Conservation (phyloP, 2,888 invertebrate genomes). For the Ecdyonurus torrentis region DNA sequence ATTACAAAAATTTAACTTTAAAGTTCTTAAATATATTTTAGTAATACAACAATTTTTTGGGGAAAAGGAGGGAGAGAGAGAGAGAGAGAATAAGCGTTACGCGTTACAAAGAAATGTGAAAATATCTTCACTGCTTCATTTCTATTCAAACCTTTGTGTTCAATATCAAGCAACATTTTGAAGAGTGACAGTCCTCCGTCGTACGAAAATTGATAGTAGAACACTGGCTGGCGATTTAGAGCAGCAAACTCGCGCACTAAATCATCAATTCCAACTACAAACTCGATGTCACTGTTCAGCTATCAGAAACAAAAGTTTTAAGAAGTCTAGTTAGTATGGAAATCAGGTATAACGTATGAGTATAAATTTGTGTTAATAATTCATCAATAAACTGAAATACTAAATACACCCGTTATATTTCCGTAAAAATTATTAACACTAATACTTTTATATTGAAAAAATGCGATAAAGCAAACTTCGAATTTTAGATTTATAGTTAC, state of each 20-base stretch:
- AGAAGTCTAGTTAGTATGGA: neutral
- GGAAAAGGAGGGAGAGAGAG: too few relatives aligned
- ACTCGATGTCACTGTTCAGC: slow-evolving; percentile 10
- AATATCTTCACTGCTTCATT: too few relatives aligned
- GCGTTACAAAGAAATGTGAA: too few relatives aligned
- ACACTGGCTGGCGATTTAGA: slow-evolving; percentile 5
- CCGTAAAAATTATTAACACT: neutral
- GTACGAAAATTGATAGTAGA: slow-evolving; percentile 10
- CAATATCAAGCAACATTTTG: slow-evolving; percentile 5
- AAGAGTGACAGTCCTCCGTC: slow-evolving; percentile 11
- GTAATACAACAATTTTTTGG: too few relatives aligned
- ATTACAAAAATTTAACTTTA: too few relatives aligned
- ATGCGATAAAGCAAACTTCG: neutral
- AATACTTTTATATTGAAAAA: neutral
- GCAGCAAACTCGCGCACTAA: slow-evolving; percentile 4
- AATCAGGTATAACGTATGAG: too few relatives aligned
- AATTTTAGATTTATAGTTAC: too few relatives aligned
- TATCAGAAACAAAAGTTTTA: slow-evolving; percentile 5
- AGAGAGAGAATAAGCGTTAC: too few relatives aligned
- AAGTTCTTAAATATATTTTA: too few relatives aligned
- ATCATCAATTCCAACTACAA: slow-evolving; percentile 8
- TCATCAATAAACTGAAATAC: too few relatives aligned
- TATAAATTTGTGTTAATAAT: too few relatives aligned
- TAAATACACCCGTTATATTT: too few relatives aligned
- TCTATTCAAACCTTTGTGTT: neutral